Percentiles rank a stretch among this genome's conserved stretches.
Evolutionary conservation across 2,797 vertebrate genomes (phyloP).

Genomic region (Esox lucius): DNA sequence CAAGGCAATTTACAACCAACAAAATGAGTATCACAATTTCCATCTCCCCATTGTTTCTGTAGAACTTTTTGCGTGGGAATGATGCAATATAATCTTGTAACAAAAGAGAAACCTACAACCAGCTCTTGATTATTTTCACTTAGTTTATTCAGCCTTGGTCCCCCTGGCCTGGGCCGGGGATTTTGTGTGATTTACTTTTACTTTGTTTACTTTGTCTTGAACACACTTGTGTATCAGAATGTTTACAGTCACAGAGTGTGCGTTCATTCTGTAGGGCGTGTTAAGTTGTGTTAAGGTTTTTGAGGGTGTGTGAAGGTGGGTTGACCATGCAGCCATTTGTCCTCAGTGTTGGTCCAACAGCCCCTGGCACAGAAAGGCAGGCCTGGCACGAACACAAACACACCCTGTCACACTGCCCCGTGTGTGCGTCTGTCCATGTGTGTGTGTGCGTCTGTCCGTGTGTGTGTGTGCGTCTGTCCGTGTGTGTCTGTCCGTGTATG

Average conservation of each 20-base stretch:
- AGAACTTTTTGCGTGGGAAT: too few relatives aligned
- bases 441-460: conserved; percentile 8
- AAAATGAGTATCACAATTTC: too few relatives aligned
- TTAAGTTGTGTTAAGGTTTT: neutral
- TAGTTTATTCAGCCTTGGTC: too few relatives aligned
- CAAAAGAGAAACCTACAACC: too few relatives aligned
- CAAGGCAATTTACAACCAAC: too few relatives aligned
- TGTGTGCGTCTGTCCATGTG: neutral
- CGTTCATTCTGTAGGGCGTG: too few relatives aligned
- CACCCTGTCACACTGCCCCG: conserved; percentile 11
- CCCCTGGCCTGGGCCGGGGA: too few relatives aligned
- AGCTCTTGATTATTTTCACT: too few relatives aligned
- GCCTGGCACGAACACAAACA: conserved; percentile 35
- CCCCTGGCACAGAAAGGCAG: conserved; percentile 12
- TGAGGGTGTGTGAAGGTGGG: conserved; percentile 17
- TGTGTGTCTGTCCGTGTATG: neutral
- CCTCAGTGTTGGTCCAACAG: conserved; percentile 28
- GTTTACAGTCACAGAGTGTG: neutral
- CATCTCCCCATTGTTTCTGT: too few relatives aligned
- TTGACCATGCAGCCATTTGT: conserved; percentile 30
- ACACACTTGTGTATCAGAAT: neutral
- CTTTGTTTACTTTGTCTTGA: neutral
- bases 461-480: neutral
- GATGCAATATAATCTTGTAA: too few relatives aligned
- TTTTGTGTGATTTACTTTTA: too few relatives aligned